Percentiles rank a stretch among this genome's conserved stretches.
phyloP scores from a whole-genome alignment of 2,888 invertebrate species.

The Nudaria mundana region DNA sequence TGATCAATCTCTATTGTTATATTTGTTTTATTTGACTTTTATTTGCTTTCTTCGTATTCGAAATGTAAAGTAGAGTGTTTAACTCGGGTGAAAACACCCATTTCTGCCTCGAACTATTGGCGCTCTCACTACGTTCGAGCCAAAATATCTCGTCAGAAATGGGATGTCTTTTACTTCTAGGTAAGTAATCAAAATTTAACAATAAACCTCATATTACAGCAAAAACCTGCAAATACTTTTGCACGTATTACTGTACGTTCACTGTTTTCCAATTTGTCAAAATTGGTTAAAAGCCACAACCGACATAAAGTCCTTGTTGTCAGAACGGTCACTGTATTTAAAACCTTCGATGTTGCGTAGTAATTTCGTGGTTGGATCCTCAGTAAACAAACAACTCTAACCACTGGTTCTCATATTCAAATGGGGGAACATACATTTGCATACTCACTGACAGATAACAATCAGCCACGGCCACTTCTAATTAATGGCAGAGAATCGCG shows the following conservation, averaged over 20 bases:
- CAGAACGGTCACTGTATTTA: no score
- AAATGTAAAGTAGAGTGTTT: no score
- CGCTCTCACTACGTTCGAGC: no score
- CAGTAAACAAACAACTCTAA: constrained; percentile 16
- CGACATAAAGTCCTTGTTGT: no score
- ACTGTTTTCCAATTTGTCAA: not conserved
- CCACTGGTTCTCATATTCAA: constrained; percentile 17
- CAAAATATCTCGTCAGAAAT: no score
- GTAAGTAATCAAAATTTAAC: no score
- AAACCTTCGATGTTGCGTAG: not conserved
- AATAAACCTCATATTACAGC: not conserved
- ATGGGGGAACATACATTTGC: constrained; percentile 52
- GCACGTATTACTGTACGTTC: not conserved
- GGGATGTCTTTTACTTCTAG: no score
- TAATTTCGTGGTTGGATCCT: constrained; percentile 1
- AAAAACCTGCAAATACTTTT: not conserved
- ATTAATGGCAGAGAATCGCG: constrained; percentile 72
- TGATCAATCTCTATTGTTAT: no score
- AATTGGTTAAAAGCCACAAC: not conserved
- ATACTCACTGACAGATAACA: constrained; percentile 72
- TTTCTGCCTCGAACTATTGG: no score
- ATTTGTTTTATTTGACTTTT: no score
- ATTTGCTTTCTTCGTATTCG: no score
- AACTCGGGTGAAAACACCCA: no score
- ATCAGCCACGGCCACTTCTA: constrained; percentile 61